Percentiles rank a stretch among this genome's conserved stretches.
These are phyloP conservation scores for Lates japonicus DNA, from an alignment of 2,797 vertebrate genomes.

Conservation along the genomic window DNA sequence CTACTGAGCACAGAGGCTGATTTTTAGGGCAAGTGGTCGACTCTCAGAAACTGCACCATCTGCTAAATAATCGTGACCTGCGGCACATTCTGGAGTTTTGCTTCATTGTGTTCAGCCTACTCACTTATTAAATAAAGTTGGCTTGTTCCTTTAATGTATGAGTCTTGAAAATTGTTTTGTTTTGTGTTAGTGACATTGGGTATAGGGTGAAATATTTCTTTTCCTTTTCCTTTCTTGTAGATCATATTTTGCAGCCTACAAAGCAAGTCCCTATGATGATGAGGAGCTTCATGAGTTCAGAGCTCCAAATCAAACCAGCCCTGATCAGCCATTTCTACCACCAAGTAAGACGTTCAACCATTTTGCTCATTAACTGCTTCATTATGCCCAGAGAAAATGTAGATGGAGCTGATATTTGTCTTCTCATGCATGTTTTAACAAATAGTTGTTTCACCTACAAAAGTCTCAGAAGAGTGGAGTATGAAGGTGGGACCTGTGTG, in stretches of 20 bases:
- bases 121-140: slow-evolving; percentile 90
- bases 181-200: neutral
- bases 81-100: slow-evolving; percentile 90
- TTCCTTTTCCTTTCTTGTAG: slow-evolving; percentile 73
- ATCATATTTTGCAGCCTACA: slow-evolving; percentile 94
- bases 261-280: slow-evolving; percentile 90
- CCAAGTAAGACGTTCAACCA: slow-evolving; percentile 83
- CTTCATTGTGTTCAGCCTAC: no score
- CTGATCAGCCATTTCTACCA: slow-evolving; percentile 92
- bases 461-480: neutral
- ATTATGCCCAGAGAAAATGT: neutral
- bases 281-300: slow-evolving; percentile 93
- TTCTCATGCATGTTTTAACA: slow-evolving; percentile 15
- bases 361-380: neutral
- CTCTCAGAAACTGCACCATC: slow-evolving; percentile 95
- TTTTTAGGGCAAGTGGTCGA: slow-evolving; percentile 90
- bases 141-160: neutral
- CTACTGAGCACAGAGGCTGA: slow-evolving; percentile 91
- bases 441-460: neutral
- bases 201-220: neutral
- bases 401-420: neutral
- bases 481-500: neutral
- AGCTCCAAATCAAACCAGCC: slow-evolving; percentile 90
- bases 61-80: slow-evolving; percentile 94
- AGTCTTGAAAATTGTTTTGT: neutral